Conservation (phyloP, 2,797 vertebrate genomes). For the Hippoglossus hippoglossus region DNA sequence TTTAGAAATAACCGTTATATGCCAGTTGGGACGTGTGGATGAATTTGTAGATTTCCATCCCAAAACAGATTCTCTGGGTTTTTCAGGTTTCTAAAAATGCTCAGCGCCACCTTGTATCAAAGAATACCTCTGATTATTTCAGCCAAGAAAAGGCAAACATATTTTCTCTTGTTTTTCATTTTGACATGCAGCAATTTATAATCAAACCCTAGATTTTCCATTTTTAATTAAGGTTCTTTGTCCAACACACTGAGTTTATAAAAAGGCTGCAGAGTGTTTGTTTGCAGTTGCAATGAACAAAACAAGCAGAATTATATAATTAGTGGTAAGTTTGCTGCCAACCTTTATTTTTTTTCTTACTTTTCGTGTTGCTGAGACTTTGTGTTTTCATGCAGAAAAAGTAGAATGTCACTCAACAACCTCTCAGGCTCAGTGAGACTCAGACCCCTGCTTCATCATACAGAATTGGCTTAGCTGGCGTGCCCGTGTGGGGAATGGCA, state of each 20-base stretch:
- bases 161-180: background rate
- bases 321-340: background rate
- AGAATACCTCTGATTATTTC: slow-evolving; percentile 24
- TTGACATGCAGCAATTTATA: slow-evolving; percentile 35
- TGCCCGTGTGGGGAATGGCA: slow-evolving; percentile 20
- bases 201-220: slow-evolving; percentile 16
- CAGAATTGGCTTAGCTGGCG: slow-evolving; percentile 30
- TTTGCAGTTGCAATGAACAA: slow-evolving; percentile 31
- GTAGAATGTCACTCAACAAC: background rate
- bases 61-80: background rate
- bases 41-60: background rate
- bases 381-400: slow-evolving; percentile 2
- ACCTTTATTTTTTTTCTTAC: slow-evolving; percentile 17
- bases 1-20: background rate
- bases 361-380: background rate
- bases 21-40: background rate
- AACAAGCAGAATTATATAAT: slow-evolving; percentile 28
- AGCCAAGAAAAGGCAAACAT: background rate
- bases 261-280: slow-evolving; percentile 26
- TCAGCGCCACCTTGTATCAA: background rate
- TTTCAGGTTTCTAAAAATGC: too few species aligned
- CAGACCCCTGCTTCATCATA: slow-evolving; percentile 22
- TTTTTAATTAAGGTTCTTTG: slow-evolving; percentile 35
- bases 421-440: slow-evolving; percentile 13
- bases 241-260: slow-evolving; percentile 19